Conservation (phyloP, 2,113 vertebrate genomes). For the Sebastes fasciatus region DNA sequence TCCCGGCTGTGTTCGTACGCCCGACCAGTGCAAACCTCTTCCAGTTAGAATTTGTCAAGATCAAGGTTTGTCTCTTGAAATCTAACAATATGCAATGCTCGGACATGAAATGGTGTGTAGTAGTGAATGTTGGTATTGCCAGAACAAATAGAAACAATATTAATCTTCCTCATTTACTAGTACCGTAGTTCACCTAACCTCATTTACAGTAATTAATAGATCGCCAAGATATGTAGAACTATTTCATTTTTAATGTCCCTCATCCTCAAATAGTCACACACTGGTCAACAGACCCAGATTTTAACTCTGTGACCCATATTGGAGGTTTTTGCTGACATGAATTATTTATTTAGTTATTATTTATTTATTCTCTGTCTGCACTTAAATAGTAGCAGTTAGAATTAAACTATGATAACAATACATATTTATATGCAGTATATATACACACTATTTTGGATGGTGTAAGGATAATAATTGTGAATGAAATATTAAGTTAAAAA, state of each 20-base stretch:
- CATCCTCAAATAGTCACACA: background rate
- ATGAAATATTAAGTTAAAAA: too few relatives aligned
- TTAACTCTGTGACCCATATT: background rate
- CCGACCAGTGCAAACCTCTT: conserved; percentile 93
- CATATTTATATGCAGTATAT: too few relatives aligned
- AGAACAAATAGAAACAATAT: background rate
- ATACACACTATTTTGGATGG: too few relatives aligned
- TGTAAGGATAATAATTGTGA: too few relatives aligned
- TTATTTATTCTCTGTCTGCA: too few relatives aligned
- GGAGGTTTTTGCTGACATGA: too few relatives aligned
- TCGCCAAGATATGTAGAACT: background rate
- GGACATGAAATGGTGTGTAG: background rate
- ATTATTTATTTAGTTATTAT: too few relatives aligned
- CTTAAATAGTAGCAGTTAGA: too few relatives aligned
- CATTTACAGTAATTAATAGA: background rate
- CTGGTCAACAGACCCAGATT: background rate
- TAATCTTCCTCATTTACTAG: background rate
- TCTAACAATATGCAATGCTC: background rate
- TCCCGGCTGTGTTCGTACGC: conserved; percentile 92
- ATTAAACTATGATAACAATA: too few relatives aligned
- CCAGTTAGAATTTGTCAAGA: conserved; percentile 96
- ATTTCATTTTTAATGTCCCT: background rate
- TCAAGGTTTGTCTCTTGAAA: conserved; percentile 87
- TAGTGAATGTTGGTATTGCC: background rate
- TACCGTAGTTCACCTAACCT: background rate